A percentile compares a stretch with the other conserved stretches of the same genome.
phyloP scores from a whole-genome alignment of 2,113 vertebrate species.

The Clarias magur region DNA sequence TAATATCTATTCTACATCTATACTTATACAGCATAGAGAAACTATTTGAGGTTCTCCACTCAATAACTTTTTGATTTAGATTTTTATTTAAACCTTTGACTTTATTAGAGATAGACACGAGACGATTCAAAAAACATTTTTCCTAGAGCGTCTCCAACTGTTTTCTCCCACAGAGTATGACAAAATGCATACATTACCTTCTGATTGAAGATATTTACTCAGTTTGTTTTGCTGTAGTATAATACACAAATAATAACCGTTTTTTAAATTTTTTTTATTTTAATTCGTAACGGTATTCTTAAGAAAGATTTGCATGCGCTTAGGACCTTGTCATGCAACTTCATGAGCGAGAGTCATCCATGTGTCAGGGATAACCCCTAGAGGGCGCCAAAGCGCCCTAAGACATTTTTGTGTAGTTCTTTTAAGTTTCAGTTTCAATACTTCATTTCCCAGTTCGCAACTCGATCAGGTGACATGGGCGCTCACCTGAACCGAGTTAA shows the following conservation, averaged over 20 bases:
- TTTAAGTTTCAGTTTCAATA: too few relatives aligned
- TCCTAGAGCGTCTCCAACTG: not conserved
- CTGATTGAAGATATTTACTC: not conserved
- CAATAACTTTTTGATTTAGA: not conserved
- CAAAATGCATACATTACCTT: not conserved
- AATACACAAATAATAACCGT: not conserved
- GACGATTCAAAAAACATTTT: not conserved
- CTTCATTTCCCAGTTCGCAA: too few relatives aligned
- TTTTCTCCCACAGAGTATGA: not conserved
- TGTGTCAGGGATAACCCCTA: too few relatives aligned
- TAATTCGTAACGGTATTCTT: not conserved
- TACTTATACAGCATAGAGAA: not conserved
- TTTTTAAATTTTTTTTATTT: not conserved
- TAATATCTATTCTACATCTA: not conserved
- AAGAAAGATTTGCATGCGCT: not conserved
- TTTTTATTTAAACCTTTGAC: not conserved
- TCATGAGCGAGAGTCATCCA: not conserved
- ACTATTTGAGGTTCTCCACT: not conserved
- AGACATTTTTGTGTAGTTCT: too few relatives aligned
- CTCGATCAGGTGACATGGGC: too few relatives aligned
- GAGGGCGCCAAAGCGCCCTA: too few relatives aligned
- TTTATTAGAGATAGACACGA: too few relatives aligned
- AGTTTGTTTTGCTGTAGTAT: not conserved
- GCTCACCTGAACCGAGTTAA: too few relatives aligned
- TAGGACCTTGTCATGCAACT: not conserved